Evolutionary conservation across 1,140 invertebrate species (phyloP), one percentile per base, ranked within the genome.

Genomic region (Nephila pilipes): DNA sequence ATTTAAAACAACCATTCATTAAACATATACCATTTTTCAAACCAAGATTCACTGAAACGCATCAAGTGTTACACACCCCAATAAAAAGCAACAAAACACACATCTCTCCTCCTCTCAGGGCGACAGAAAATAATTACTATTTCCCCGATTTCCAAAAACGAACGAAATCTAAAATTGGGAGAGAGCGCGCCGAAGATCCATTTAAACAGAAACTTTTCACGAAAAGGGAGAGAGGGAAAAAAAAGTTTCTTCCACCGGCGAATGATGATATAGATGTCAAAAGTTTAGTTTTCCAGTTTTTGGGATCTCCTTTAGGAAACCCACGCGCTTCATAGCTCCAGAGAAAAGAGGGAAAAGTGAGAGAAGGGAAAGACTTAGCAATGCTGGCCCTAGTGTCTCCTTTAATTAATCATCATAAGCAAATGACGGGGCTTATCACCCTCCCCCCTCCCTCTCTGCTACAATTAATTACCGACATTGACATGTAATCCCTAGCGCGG

Each of bases 401-500:
- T 87, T 92, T 92, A 92, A 92, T 92, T 92, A 92, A 92, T 92
- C 91, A 92, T 92, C 91, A 92, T 92, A 92, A 92, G 65, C 91
- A 92, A 92, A 92, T 92, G 91, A 92, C 91, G 91, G 85, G 32
- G 63, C 83, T 92, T 87, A 92, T 92, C 90, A 85, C 90, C 90
- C 83, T 38, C 83, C 81, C 58, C 36, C 58, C 90, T 55, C 38
- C 46, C 46, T 10, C 46, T 46, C 46, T 38, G 65, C 63, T 87
- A 92, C 91, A 92, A 92, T 92, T 92, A 92, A 92, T 92, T 92
- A 92, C 91, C 91, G 55, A 87, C 91, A 92, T 63, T 92, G 91
- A 92, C 91, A 92, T 87, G 91, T 92, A 92, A 92, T 92, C 91
- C 91, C 91, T 75, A 10, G 91, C 91, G 91, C 83, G 91, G 91